phyloP scores from a whole-genome alignment of 2,888 invertebrate species.

The Bellardia pandia region DNA sequence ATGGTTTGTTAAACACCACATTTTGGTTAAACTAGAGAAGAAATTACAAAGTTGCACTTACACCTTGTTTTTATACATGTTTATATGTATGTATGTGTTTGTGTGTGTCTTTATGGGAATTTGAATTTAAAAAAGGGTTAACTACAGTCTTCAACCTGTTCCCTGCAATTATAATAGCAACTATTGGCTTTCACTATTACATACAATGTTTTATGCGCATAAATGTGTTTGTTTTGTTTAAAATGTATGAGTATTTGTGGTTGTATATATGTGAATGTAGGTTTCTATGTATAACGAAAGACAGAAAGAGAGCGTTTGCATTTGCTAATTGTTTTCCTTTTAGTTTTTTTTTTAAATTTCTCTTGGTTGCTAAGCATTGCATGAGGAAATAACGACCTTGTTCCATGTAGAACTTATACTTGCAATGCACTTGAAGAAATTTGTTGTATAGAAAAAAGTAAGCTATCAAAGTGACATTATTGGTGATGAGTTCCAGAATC shows the following conservation, averaged over 20 bases:
- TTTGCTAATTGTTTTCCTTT: slow-evolving; percentile 54
- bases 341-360: slow-evolving; percentile 1
- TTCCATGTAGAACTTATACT: slow-evolving; percentile 13
- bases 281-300: slow-evolving; percentile 7
- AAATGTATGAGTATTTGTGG: not conserved
- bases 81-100: not conserved
- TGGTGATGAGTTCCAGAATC: no score
- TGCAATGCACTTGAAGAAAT: slow-evolving; percentile 20
- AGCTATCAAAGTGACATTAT: no score
- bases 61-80: slow-evolving; percentile 2
- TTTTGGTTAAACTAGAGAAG: slow-evolving; percentile 40
- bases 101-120: not conserved
- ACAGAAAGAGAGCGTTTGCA: slow-evolving; percentile 3
- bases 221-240: not conserved
- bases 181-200: slow-evolving; percentile 6
- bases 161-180: slow-evolving; percentile 35
- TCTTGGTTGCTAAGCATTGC: slow-evolving; percentile 46
- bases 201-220: not conserved
- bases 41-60: slow-evolving; percentile 37
- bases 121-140: slow-evolving; percentile 19
- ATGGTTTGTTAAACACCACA: slow-evolving; percentile 63
- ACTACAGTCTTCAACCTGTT: slow-evolving; percentile 55
- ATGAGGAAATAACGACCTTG: slow-evolving; percentile 62
- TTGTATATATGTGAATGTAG: not conserved
- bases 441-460: not conserved